These are phyloP conservation scores for Sakesphorus luctuosus DNA, from an alignment of 2,113 vertebrate species.

Conservation along the genomic window DNA sequence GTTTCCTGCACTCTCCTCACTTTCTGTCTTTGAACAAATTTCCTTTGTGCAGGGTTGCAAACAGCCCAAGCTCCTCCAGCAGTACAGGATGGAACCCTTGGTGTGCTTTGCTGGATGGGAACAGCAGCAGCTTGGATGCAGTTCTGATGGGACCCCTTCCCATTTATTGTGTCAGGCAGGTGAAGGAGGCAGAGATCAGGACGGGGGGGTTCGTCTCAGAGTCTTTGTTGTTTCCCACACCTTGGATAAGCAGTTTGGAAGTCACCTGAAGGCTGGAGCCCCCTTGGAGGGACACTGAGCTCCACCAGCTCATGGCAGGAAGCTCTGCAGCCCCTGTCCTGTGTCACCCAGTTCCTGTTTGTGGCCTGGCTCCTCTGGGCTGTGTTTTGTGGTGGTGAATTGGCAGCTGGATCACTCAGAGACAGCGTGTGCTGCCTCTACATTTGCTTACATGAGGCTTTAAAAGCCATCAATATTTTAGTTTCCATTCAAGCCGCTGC, in stretches of 20 bases:
- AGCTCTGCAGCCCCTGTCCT: neutral
- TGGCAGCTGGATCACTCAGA: neutral
- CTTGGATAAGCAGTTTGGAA: neutral
- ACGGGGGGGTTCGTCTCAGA: neutral
- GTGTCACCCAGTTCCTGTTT: neutral
- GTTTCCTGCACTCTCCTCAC: neutral
- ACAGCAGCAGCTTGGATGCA: neutral
- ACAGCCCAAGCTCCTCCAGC: neutral
- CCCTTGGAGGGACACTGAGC: neutral
- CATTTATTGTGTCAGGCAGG: neutral
- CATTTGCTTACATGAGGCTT: neutral
- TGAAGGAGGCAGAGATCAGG: neutral
- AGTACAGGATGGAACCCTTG: rapidly evolving
- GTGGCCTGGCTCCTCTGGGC: neutral
- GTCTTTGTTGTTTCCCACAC: neutral
- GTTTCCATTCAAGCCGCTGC: neutral
- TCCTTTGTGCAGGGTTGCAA: rapidly evolving
- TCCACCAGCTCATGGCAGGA: neutral
- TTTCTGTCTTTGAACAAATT: neutral
- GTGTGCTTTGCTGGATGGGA: neutral
- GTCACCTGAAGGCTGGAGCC: neutral
- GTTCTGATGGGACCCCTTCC: rapidly evolving
- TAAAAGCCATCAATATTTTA: slow-evolving; percentile 26
- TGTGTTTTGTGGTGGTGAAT: neutral
- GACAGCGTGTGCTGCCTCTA: neutral